Percentiles rank a stretch among this genome's conserved stretches.
These are phyloP conservation scores for Pluvianellus socialis DNA, from an alignment of 2,113 vertebrate genomes.

Conservation along the genomic window DNA sequence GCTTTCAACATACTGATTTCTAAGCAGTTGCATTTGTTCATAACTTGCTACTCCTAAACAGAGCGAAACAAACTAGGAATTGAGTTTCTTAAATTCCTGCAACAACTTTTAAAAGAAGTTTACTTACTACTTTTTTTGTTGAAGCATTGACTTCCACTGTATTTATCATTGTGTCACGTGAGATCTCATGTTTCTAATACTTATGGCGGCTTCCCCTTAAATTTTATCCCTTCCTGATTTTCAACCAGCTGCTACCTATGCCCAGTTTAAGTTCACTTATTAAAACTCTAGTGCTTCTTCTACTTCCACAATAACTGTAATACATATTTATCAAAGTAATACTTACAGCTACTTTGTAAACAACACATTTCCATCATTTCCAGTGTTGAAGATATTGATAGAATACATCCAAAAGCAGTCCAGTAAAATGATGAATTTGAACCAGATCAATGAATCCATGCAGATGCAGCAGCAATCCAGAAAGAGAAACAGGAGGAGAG, in stretches of 20 bases:
- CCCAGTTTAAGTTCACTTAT: neutral
- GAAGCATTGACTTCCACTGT: neutral
- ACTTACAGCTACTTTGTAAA: constrained; percentile 94
- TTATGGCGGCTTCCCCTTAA: neutral
- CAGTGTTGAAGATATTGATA: constrained; percentile 7
- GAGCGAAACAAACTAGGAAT: neutral
- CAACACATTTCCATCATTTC: constrained; percentile 71
- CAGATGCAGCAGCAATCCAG: constrained; percentile 46
- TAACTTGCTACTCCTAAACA: neutral
- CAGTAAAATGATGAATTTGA: constrained; percentile 27
- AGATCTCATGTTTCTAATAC: neutral
- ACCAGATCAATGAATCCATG: neutral
- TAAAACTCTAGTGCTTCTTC: neutral
- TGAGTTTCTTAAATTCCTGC: neutral
- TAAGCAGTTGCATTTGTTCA: neutral
- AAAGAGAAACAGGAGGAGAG: neutral
- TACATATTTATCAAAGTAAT: neutral
- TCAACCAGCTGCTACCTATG: neutral
- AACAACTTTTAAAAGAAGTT: neutral
- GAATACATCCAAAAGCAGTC: constrained; percentile 48
- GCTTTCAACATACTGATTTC: neutral
- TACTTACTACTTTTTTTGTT: neutral
- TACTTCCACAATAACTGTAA: neutral
- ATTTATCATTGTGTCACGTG: neutral
- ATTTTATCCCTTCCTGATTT: neutral